Evolutionary conservation across 2,888 invertebrate species (phyloP).

Genomic region (Hemithea aestivaria): DNA sequence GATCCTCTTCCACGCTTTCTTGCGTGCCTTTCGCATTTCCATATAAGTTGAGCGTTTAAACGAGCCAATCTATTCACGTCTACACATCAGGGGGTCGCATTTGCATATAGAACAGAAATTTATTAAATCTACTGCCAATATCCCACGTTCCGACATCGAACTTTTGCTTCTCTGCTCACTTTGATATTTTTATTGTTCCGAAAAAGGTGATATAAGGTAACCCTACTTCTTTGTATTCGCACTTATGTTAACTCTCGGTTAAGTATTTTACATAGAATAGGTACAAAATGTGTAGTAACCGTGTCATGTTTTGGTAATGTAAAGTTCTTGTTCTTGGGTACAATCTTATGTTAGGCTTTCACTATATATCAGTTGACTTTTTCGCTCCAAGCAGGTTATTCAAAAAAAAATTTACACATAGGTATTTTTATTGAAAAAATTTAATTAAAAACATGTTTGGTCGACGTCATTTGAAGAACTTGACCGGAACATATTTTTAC

Average conservation of each 20-base stretch:
- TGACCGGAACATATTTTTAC: no score
- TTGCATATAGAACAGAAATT: slow-evolving; percentile 80
- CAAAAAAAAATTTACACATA: no score
- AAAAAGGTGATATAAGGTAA: slow-evolving; percentile 41
- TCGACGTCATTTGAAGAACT: no score
- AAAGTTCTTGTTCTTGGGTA: no score
- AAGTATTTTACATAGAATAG: no score
- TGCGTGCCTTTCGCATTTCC: slow-evolving; percentile 78
- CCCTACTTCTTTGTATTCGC: slow-evolving; percentile 1
- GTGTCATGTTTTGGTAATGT: no score
- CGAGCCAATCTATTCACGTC: slow-evolving; percentile 80
- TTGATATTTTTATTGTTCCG: slow-evolving; percentile 63
- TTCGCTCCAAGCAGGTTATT: no score
- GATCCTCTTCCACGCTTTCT: slow-evolving; percentile 76
- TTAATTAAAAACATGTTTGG: no score
- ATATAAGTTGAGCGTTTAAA: slow-evolving; percentile 79
- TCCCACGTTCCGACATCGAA: slow-evolving; percentile 73
- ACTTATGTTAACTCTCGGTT: not conserved
- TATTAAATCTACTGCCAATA: slow-evolving; percentile 80
- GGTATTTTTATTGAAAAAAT: no score
- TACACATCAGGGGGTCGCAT: slow-evolving; percentile 79
- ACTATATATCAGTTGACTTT: no score
- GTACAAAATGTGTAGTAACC: no score
- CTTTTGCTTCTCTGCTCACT: slow-evolving; percentile 65
- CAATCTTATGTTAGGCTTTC: no score